These are phyloP conservation scores for Julus scanicus DNA, from an alignment of 2,888 invertebrate genomes.

Conservation along the genomic window DNA sequence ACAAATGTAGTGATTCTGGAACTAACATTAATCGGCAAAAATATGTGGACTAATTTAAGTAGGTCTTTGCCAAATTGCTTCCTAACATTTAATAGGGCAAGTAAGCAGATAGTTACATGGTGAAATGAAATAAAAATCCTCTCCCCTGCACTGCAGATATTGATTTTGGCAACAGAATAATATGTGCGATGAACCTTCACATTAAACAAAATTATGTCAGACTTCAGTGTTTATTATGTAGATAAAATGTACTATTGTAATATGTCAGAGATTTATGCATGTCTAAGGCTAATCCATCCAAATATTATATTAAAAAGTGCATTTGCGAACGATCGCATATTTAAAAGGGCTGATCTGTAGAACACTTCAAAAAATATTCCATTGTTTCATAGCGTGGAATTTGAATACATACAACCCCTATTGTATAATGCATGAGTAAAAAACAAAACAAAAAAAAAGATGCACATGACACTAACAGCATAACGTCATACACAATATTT, in stretches of 20 bases:
- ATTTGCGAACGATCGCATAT: neutral
- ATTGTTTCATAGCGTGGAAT: neutral
- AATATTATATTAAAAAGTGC: neutral
- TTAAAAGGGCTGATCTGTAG: neutral
- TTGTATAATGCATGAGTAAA: neutral
- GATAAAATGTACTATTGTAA: neutral
- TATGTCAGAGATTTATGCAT: neutral
- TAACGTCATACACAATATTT: neutral
- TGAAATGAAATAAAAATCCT: neutral
- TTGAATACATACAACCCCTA: neutral
- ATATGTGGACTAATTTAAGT: neutral
- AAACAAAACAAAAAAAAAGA: neutral
- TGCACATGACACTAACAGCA: neutral
- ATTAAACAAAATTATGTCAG: constrained; percentile 40
- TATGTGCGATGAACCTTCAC: constrained; percentile 30
- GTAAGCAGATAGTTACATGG: constrained; percentile 17
- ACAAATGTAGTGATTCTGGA: neutral
- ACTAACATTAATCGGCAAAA: neutral
- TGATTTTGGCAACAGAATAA: constrained; percentile 37
- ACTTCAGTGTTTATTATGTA: constrained; percentile 34
- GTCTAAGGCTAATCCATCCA: neutral
- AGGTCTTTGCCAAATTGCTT: constrained; percentile 18
- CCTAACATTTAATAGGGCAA: constrained; percentile 2
- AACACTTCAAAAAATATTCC: neutral
- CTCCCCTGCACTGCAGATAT: neutral